Base-by-base conservation (phyloP, 1,140 invertebrate species). In the Trichoplusia ni region DNA sequence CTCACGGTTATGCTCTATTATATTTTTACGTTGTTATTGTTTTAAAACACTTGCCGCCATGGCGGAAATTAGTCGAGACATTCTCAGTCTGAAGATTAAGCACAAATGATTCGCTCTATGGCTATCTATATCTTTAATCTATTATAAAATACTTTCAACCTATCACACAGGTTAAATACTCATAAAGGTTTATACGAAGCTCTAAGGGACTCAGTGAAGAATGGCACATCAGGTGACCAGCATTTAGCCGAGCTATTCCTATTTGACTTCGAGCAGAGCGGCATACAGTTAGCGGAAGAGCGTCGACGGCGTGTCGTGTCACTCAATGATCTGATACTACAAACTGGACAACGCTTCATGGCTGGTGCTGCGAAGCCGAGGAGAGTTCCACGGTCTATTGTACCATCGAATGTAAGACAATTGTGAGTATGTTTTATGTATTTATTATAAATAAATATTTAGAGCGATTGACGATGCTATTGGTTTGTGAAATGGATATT, bases 191-290 rank as follows among this genome's bases (percentile, higher is more conserved):
- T 99, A 0, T 99, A 98, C 84, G 91, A 95, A 69, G 92, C 95
- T 2, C 85, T 99, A 9, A 92, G 93, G 35, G 79, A 92, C 53
- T 95, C 96, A 0, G 91, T 95, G 0, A 87, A 93, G 44, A 85
- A 93, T 13, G 96, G 95, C 7, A 97, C 99, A 81, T 92, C 93
- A 0, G 93, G 96, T 1, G 98, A 99, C 82, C 82, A 94, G 40
- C 95, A 98, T 88, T 95, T 99, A 2, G 94, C 95, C 0, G 92
- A 95, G 76, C 86, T 99, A 51, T 99, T 99, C 91, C 87, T 98
- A 25, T 97, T 98, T 90, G 98, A 99, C 86, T 99, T 99, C 91
- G 98, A 99, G 85, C 97, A 99, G 87, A 95, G 95, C 90, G 98
- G 98, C 4, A 99, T 99, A 70, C 98, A 99, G 87, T 91, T 99